Evolutionary conservation across 2,113 vertebrate genomes (phyloP).

Genomic region (Phrynocephalus versicolor): DNA sequence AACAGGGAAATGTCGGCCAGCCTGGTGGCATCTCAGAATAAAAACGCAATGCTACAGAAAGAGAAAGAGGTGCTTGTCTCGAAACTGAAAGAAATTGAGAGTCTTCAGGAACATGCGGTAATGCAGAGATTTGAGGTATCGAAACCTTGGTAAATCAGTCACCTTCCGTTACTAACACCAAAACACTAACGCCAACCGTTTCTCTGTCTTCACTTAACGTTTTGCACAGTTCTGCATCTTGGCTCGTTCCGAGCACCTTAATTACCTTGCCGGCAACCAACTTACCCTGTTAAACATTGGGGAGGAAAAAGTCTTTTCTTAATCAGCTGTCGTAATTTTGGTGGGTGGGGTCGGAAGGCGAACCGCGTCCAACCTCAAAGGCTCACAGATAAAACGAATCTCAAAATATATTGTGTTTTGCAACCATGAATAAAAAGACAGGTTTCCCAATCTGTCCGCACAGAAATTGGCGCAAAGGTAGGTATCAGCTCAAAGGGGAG

Average conservation of each 20-base stretch:
- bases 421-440: slow-evolving; percentile 76
- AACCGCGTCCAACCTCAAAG: neutral
- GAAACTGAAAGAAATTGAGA: slow-evolving; percentile 82
- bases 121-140: slow-evolving; percentile 85
- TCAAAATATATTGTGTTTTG: slow-evolving; percentile 29
- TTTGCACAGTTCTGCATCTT: slow-evolving; percentile 59
- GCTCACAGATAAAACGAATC: slow-evolving; percentile 26
- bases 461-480: neutral
- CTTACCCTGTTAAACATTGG: neutral
- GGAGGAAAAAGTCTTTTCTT: slow-evolving; percentile 7
- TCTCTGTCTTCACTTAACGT: slow-evolving; percentile 57
- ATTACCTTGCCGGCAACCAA: neutral
- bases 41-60: slow-evolving; percentile 75
- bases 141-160: slow-evolving; percentile 44
- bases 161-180: slow-evolving; percentile 70
- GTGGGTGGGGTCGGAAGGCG: neutral
- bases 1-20: slow-evolving; percentile 73
- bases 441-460: slow-evolving; percentile 19
- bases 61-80: slow-evolving; percentile 81
- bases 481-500: neutral
- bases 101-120: slow-evolving; percentile 84
- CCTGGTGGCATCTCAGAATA: slow-evolving; percentile 75
- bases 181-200: slow-evolving; percentile 67
- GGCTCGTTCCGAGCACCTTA: neutral
- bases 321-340: neutral